Evolutionary conservation across 2,113 vertebrate species (phyloP), one percentile per base, ranked within the genome.

Genomic region (Microcebus ravelobensis): DNA sequence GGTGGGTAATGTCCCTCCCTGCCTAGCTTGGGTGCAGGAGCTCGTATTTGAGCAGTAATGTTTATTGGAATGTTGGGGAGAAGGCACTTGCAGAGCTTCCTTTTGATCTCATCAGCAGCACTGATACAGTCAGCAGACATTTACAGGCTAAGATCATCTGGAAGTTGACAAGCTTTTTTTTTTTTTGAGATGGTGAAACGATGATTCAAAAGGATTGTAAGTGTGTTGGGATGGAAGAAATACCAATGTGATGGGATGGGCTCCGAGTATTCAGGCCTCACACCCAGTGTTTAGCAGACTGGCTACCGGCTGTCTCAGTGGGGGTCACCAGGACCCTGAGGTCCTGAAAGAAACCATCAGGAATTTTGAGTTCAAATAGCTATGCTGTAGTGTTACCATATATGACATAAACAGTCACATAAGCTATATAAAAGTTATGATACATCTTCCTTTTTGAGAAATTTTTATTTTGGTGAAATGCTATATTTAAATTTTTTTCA

Each of bases 171-270:
- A 39, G 63, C 57, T 42, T 52, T 86, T 86, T 57, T 52, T 86
- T 86, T 57, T 82, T 79, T 90, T 68, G 45, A 65, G 79, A 55
- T 55, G 50, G 65, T 71, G 93, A 67, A 82, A 36, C 61, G 31
- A 93, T 45, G 48, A 93, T 13, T 50, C 50, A 57, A n/a, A 70
- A 68, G 87, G 39, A 34, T 34, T 42, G 27, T 77, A 14, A 63
- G 27, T 34, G 2, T 14, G 3, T 14, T 65, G 55, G 68, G 29
- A 39, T 36, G 42, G 42, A 74, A 42, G 25, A 83, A 34, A n/a
- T 27, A 18, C n/a, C 27, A 9, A 55, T 36, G 27, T 25, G 34
- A 74, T 21, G 25, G 29, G 76, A 8, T n/a, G 34, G 45, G 71
- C 9, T 1, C 31, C 17, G 20, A 13, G 45, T 36, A n/a, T 57